Percentiles rank a stretch among this genome's conserved stretches.
Evolutionary conservation across 2,888 invertebrate species (phyloP).

Genomic region (Pterostichus madidus): DNA sequence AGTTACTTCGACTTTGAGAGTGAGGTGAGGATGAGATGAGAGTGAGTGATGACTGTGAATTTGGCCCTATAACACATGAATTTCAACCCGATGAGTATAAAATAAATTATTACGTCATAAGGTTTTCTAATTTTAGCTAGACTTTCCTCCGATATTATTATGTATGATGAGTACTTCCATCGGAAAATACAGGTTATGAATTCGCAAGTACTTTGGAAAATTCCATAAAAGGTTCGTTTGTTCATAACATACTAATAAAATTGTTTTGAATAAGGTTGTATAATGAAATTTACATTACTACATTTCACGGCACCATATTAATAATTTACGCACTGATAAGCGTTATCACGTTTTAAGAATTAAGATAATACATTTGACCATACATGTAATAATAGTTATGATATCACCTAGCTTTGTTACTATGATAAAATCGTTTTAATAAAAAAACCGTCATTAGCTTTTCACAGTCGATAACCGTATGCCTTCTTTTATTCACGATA

Average conservation of each 20-base stretch:
- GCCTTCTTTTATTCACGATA: too few relatives aligned
- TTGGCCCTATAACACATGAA: too few relatives aligned
- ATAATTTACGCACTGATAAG: conserved; percentile 26
- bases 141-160: background rate
- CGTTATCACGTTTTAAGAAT: conserved; percentile 32
- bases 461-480: background rate
- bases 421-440: background rate
- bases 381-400: background rate
- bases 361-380: conserved; percentile 15
- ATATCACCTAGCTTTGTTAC: conserved; percentile 7
- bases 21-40: too few relatives aligned
- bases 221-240: conserved; percentile 5
- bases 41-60: too few relatives aligned
- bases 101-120: too few relatives aligned
- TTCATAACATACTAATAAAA: background rate
- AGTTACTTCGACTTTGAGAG: too few relatives aligned
- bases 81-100: too few relatives aligned
- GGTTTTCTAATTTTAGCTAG: background rate
- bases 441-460: background rate
- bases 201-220: conserved; percentile 1
- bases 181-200: too few relatives aligned
- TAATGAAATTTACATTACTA: conserved; percentile 5
- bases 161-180: too few relatives aligned
- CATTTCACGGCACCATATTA: conserved; percentile 3
- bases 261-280: background rate